Evolutionary conservation across 1,140 invertebrate genomes (phyloP), one percentile per base, ranked within the genome.

Genomic region (Heliothis virescens): DNA sequence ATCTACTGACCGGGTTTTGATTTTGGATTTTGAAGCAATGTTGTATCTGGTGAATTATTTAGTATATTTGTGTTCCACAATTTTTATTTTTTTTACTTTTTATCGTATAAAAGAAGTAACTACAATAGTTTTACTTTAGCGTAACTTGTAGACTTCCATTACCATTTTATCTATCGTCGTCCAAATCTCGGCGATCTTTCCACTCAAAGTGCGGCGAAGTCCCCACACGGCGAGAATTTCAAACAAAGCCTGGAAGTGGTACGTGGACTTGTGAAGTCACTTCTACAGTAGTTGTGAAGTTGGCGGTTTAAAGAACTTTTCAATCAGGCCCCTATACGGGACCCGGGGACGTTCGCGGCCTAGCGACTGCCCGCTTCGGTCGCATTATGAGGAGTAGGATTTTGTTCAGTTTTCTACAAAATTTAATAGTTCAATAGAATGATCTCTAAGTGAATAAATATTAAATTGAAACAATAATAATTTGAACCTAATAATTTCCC

Each of bases 291-390:
- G 79, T 76, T 82, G 79, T 83, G 85, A 88, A 90, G 85, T 90
- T 87, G 82, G 88, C 84, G 88, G 84, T 89, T 89, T 67, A 78
- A 69, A 50, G 52, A 90, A 91, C 88, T 91, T 91, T 91, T 90
- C 89, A 91, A 91, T 90, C 88, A 87, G 72, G 82, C 89, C 88
- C 90, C 81, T 91, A 91, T 90, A 83, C 80, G 86, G 76, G 82
- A 83, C 86, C 86, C 83, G 77, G 83, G 83, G 82, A 69, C 75
- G 63, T 77, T 65, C 82, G 76, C 57, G 63, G 72, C 72, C 62
- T 69, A 71, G 18, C 21, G 50, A 84, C 83, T 90, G 87, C 79
- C 89, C 89, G 82, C 62, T 62, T 5, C 18, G n/a, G 57, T 11
- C 1, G 10, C 1, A 26, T 60, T 34, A 47, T 69, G 55, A 55